Evolutionary conservation across 1,140 invertebrate species (phyloP), one percentile per base, ranked within the genome.

Genomic region (Lepidurus packardi): DNA sequence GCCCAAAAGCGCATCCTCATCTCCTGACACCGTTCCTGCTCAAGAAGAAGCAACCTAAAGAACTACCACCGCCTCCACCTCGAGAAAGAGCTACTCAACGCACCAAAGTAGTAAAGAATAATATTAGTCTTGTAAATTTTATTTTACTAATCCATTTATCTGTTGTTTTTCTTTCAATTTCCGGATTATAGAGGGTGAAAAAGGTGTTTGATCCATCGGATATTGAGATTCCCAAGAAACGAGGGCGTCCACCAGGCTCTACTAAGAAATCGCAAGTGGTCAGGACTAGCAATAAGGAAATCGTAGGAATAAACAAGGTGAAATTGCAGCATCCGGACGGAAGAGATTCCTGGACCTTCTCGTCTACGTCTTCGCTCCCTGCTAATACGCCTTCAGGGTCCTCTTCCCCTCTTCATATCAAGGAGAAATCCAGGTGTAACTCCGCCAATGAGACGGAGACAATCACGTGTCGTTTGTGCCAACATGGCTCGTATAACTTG

Each of bases 201-300:
- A 91, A 91, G 34, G 91, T 92, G 1, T 92, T 92, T 83, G 91
- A 92, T 84, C 91, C 91, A n/a, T 92, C 91, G 4, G 91, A 92
- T 80, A 91, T 90, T 80, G 89, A 91, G 85, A 83, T 92, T 7
- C 90, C 91, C 7, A 82, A 88, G 83, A 89, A 89, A 83, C 85
- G 91, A 77, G 90, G 91, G 16, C 87, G 90, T 42, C 89, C 90
- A 44, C 53, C 79, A 45, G 79, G 79, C 45, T 75, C 79, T 24
- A 80, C 73, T 79, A 80, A 76, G 78, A 78, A 79, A 41, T 53
- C 41, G 45, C 65, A 79, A 73, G 45, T 79, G 74, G n/a, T 76
- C 43, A 16, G 44, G 74, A 78, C 34, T 34, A 34, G 77, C 78
- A 45, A 16, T 16, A 65, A 65, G 53, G 53, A 65, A 13, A 65